Conservation (phyloP, 2,113 vertebrate species). For the Dicentrarchus labrax region DNA sequence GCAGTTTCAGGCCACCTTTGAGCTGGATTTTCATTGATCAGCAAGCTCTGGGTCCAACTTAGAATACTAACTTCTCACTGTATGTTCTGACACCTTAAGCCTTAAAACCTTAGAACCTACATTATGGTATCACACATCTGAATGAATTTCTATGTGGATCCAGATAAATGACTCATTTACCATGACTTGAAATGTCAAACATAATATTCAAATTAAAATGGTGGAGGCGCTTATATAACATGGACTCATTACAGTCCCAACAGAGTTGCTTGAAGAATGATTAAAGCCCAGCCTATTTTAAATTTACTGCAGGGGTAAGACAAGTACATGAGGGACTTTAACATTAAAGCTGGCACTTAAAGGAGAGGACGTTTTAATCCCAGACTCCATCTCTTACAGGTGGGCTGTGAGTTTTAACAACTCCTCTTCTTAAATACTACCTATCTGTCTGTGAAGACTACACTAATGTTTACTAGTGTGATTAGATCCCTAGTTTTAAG, state of each 20-base stretch:
- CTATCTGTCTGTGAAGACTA: neutral
- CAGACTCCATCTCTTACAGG: neutral
- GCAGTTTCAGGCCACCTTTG: conserved; percentile 51
- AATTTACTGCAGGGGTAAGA: neutral
- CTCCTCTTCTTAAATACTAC: neutral
- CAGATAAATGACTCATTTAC: neutral
- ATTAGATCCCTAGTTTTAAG: neutral
- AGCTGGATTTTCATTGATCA: conserved; percentile 46
- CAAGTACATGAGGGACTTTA: neutral
- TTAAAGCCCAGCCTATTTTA: neutral
- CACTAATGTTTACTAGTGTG: neutral
- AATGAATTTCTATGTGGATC: neutral
- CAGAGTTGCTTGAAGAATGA: neutral
- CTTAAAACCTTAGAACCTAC: neutral
- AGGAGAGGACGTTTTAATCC: neutral
- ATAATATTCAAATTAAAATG: neutral
- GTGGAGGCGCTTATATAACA: neutral
- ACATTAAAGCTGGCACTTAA: neutral
- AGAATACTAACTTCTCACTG: conserved; percentile 21
- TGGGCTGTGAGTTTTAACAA: neutral
- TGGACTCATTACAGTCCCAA: neutral
- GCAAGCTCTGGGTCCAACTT: conserved; percentile 37
- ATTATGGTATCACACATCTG: neutral
- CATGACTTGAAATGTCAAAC: neutral
- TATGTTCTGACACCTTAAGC: neutral